Percentiles rank a stretch among this genome's conserved stretches.
phyloP scores from a whole-genome alignment of 1,140 invertebrate species.

The Macrocentrus cingulum region DNA sequence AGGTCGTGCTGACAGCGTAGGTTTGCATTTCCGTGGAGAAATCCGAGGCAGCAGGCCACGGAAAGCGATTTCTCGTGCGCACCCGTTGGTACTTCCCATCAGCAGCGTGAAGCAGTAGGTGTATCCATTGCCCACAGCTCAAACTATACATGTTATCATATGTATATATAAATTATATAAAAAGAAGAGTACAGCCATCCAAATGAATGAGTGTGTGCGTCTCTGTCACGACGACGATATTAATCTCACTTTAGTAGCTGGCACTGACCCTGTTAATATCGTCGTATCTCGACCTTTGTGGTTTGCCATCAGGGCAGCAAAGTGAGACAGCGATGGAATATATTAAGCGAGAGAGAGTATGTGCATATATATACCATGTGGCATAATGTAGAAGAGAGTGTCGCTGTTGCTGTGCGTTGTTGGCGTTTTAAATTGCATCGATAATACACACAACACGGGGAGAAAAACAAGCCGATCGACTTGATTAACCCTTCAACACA shows the following conservation, averaged over 20 bases:
- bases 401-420: no score
- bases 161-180: neutral
- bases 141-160: neutral
- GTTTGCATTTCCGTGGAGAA: constrained; percentile 47
- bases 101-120: neutral
- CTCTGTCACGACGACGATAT: constrained; percentile 24
- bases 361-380: no score
- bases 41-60: constrained; percentile 43
- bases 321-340: constrained; percentile 6
- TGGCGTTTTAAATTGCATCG: constrained; percentile 25
- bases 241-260: constrained; percentile 26
- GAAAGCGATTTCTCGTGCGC: constrained; percentile 39
- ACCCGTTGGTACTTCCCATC: constrained; percentile 11
- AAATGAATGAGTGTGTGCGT: no score
- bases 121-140: no score
- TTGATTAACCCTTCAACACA: constrained; percentile 16
- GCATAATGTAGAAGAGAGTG: no score
- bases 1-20: constrained; percentile 20
- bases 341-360: no score
- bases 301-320: neutral
- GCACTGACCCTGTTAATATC: constrained; percentile 29
- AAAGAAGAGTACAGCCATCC: no score
- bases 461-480: neutral
- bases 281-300: constrained; percentile 21
- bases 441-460: neutral